phyloP scores from a whole-genome alignment of 2,113 vertebrate species.

The Chlamydotis undulata region DNA sequence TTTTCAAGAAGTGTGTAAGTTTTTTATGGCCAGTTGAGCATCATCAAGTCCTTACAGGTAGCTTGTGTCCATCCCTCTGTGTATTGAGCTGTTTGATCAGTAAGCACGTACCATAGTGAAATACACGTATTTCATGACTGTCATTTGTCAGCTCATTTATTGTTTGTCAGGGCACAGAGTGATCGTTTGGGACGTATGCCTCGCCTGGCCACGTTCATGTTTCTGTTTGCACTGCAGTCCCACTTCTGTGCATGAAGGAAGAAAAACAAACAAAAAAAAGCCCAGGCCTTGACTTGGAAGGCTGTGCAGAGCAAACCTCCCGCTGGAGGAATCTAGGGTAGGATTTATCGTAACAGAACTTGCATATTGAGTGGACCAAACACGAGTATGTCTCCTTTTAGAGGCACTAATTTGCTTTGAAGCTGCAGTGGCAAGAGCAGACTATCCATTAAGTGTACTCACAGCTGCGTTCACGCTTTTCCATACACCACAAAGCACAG shows the following conservation, averaged over 20 bases:
- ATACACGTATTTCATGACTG: neutral
- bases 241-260: conserved; percentile 16
- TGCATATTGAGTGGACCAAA: conserved; percentile 55
- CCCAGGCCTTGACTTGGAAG: conserved; percentile 9
- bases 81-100: neutral
- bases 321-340: neutral
- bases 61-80: neutral
- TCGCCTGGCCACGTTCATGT: neutral
- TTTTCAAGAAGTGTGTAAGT: neutral
- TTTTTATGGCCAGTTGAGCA: conserved; percentile 35
- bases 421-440: conserved; percentile 8
- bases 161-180: neutral
- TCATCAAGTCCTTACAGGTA: neutral
- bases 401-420: conserved; percentile 29
- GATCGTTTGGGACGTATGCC: neutral
- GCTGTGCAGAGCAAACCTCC: conserved; percentile 1
- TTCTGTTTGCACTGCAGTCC: conserved; percentile 27
- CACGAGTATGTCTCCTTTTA: neutral
- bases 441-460: neutral
- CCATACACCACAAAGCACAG: neutral
- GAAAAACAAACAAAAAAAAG: neutral
- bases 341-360: conserved; percentile 5
- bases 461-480: neutral
- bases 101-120: neutral
- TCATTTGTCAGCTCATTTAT: neutral